These are phyloP conservation scores for Sparidentex hasta DNA, from an alignment of 2,797 vertebrate species.

Conservation along the genomic window DNA sequence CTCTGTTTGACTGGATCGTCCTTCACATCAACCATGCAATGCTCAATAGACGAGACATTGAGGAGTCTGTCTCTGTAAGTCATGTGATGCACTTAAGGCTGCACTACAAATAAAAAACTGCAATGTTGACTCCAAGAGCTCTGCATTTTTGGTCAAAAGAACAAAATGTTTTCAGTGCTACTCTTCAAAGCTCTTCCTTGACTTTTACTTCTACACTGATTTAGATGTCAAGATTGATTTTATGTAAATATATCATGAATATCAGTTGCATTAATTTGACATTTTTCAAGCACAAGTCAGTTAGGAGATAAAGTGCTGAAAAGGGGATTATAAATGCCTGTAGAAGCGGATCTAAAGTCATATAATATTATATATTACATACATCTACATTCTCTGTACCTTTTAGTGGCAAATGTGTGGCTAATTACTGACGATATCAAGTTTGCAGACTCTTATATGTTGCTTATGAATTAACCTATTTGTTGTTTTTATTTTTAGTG, in stretches of 20 bases:
- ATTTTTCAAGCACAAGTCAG: not conserved
- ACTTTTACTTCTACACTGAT: not conserved
- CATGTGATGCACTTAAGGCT: not conserved
- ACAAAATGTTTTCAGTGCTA: not conserved
- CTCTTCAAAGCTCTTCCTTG: not conserved
- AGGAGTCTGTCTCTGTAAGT: constrained; percentile 92
- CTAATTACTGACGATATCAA: not conserved
- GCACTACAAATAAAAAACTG: not conserved
- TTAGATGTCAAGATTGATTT: not conserved
- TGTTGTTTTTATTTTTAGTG: constrained; percentile 82
- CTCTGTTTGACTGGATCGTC: constrained; percentile 97
- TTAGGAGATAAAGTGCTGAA: not conserved
- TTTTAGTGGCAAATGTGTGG: not conserved
- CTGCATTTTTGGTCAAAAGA: not conserved
- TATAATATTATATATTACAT: too few relatives aligned
- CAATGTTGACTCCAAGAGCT: not conserved
- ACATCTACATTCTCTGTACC: not conserved
- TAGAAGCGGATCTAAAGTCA: too few relatives aligned
- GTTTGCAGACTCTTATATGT: not conserved
- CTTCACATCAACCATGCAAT: constrained; percentile 96
- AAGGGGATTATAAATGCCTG: not conserved
- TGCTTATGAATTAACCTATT: not conserved
- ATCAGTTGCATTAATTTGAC: not conserved
- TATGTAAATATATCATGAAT: not conserved
- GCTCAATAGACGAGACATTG: constrained; percentile 94